These are phyloP conservation scores for Silurus meridionalis DNA, from an alignment of 2,113 vertebrate species.

Conservation along the genomic window DNA sequence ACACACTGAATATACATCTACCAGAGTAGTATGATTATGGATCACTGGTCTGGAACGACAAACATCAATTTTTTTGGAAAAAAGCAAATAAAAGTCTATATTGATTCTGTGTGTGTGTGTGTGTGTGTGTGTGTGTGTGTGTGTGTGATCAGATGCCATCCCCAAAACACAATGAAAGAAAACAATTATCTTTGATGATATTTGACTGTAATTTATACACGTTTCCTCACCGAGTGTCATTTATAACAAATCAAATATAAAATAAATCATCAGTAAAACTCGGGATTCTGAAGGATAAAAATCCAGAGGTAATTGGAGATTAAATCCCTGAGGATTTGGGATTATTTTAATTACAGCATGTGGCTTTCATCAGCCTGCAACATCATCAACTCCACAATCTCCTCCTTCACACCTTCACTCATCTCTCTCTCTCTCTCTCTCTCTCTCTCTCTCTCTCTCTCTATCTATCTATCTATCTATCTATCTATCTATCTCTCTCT, in stretches of 20 bases:
- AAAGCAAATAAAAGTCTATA: not conserved
- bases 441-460: too few species aligned
- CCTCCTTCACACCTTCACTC: too few species aligned
- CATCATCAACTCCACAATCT: not conserved
- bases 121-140: not conserved
- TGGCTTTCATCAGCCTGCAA: not conserved
- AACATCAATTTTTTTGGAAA: constrained; percentile 8
- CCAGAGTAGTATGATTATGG: not conserved
- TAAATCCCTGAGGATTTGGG: not conserved
- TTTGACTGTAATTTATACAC: too few species aligned
- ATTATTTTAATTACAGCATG: not conserved
- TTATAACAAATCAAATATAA: not conserved
- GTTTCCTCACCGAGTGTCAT: not conserved
- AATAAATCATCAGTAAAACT: not conserved
- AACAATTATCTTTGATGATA: not conserved
- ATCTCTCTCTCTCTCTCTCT: too few species aligned
- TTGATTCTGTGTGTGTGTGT: not conserved
- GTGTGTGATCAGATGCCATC: not conserved
- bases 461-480: too few species aligned
- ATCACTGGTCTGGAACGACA: constrained; percentile 3
- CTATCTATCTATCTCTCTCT: too few species aligned
- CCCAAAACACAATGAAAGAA: not conserved
- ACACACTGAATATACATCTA: constrained; percentile 17
- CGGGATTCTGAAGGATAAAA: not conserved
- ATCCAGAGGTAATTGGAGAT: not conserved